Evolutionary conservation across 1,140 invertebrate genomes (phyloP).

Genomic region (Macrotrachela quadricornifera): DNA sequence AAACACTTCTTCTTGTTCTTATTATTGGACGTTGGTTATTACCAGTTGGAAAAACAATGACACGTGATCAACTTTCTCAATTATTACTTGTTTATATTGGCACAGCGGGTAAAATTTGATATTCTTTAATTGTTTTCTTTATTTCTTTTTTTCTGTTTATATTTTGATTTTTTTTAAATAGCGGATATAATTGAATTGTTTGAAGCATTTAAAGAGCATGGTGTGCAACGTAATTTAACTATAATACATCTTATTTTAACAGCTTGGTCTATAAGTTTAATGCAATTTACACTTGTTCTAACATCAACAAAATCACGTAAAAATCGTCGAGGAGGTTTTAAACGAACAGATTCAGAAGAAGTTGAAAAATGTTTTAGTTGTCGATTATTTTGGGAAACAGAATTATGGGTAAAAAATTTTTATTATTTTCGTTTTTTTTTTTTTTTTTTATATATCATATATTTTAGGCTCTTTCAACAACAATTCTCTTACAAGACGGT

Average conservation of each 20-base stretch:
- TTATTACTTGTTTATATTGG: slow-evolving; percentile 52
- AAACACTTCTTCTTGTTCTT: slow-evolving; percentile 62
- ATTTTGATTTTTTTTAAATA: no score
- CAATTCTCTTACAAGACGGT: slow-evolving; percentile 22
- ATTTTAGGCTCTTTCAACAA: slow-evolving; percentile 20
- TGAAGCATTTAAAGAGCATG: slow-evolving; percentile 50
- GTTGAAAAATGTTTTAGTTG: no score
- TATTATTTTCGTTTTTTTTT: no score
- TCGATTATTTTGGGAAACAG: no score
- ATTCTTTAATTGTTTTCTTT: no score
- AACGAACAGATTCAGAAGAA: not conserved
- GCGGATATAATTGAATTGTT: slow-evolving; percentile 89
- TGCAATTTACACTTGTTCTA: slow-evolving; percentile 69
- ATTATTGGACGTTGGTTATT: slow-evolving; percentile 66
- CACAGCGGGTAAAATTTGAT: slow-evolving; percentile 36
- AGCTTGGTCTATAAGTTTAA: slow-evolving; percentile 50
- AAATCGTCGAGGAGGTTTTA: not conserved
- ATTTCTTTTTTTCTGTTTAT: no score
- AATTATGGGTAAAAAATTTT: no score
- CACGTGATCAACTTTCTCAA: slow-evolving; percentile 68
- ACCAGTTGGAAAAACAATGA: slow-evolving; percentile 57
- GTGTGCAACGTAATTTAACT: slow-evolving; percentile 18
- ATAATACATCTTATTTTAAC: slow-evolving; percentile 18
- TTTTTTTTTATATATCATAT: slow-evolving; percentile 15
- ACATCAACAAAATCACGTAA: slow-evolving; percentile 61